Conservation (phyloP, 1,140 invertebrate species). For the Amphibalanus amphitrite region DNA sequence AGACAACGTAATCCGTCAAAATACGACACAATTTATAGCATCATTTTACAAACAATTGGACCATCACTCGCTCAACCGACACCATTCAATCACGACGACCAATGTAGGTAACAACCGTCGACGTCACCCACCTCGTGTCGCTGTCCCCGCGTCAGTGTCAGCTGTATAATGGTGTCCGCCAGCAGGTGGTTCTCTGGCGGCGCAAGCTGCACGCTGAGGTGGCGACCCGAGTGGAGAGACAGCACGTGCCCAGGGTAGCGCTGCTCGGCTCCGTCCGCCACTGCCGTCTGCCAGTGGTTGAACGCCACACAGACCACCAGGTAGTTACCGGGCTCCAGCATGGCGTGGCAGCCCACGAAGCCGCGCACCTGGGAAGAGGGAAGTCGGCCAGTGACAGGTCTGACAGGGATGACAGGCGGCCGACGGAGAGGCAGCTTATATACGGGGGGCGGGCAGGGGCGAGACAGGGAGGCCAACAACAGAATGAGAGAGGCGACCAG, state of each 20-base stretch:
- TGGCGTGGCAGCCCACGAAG: conserved; percentile 88
- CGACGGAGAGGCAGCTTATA: too few relatives aligned
- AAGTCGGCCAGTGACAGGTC: too few relatives aligned
- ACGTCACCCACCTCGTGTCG: conserved; percentile 19
- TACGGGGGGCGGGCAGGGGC: too few relatives aligned
- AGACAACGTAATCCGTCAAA: too few relatives aligned
- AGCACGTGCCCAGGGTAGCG: conserved; percentile 59
- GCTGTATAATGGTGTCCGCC: conserved; percentile 81
- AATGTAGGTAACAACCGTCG: too few relatives aligned
- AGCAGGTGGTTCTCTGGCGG: conserved; percentile 56
- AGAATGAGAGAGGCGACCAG: too few relatives aligned
- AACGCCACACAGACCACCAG: conserved; percentile 82
- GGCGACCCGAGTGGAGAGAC: conserved; percentile 80
- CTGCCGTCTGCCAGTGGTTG: conserved; percentile 86
- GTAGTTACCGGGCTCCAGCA: conserved; percentile 88
- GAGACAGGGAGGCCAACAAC: too few relatives aligned
- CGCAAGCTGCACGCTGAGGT: conserved; percentile 38
- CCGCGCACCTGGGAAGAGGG: conserved; percentile 59
- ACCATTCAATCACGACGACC: too few relatives aligned
- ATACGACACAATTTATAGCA: too few relatives aligned
- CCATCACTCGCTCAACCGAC: too few relatives aligned
- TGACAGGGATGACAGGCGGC: too few relatives aligned
- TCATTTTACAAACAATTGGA: too few relatives aligned
- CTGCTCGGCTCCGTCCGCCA: conserved; percentile 11
- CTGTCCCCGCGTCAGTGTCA: conserved; percentile 56